Evolutionary conservation across 2,888 invertebrate species (phyloP).

Genomic region (Xestia sexstrigata): DNA sequence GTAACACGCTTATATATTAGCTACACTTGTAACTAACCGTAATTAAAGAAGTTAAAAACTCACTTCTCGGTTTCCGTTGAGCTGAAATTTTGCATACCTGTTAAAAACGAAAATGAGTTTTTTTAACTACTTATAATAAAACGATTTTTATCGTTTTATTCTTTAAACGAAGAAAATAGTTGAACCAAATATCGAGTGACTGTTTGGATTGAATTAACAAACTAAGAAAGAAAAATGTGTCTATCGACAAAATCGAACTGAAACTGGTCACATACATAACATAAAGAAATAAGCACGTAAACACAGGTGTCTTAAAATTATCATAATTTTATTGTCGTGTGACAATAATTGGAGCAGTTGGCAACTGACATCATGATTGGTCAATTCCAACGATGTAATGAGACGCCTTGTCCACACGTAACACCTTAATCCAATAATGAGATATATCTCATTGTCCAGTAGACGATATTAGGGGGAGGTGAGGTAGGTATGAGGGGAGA

Average conservation of each 20-base stretch:
- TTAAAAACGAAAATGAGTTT: no score
- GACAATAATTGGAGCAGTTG: not conserved
- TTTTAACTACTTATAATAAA: no score
- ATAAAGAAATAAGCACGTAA: not conserved
- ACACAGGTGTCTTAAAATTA: not conserved
- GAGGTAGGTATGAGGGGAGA: not conserved
- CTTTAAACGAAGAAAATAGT: no score
- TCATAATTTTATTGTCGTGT: not conserved
- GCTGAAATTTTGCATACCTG: no score
- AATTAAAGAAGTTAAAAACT: no score
- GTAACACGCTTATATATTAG: no score
- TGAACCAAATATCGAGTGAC: no score
- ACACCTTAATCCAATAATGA: constrained; percentile 31
- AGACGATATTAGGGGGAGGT: constrained; percentile 5
- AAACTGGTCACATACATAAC: not conserved
- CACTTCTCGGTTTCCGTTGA: no score
- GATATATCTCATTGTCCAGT: constrained; percentile 42
- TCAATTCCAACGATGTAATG: not conserved
- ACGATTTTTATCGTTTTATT: no score
- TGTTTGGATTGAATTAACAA: no score
- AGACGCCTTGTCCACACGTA: not conserved
- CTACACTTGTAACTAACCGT: no score
- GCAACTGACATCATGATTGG: not conserved
- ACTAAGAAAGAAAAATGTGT: not conserved
- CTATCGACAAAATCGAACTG: not conserved